Conservation (phyloP, 2,888 invertebrate genomes). For the Brachyopa scutellaris region DNA sequence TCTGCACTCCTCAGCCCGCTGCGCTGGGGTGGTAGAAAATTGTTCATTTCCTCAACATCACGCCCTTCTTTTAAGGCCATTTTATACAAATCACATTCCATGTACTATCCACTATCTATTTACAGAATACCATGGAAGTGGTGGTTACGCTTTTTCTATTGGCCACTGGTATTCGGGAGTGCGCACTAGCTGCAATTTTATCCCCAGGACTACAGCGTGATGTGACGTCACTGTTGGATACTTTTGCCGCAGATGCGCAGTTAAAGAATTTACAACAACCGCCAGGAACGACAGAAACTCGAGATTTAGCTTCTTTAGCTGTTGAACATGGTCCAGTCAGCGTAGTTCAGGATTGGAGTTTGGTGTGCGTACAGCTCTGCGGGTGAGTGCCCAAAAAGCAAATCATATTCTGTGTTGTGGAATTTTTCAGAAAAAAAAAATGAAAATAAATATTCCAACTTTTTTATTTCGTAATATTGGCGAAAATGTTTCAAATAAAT, state of each 20-base stretch:
- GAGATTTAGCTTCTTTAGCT: conserved; percentile 72
- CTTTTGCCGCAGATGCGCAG: conserved; percentile 58
- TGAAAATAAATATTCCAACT: no score
- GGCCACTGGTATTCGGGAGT: conserved; percentile 35
- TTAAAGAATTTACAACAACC: conserved; percentile 6
- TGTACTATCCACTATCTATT: conserved; percentile 64
- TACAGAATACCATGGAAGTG: conserved; percentile 61
- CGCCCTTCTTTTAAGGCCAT: conserved; percentile 67
- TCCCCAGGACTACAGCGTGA: conserved; percentile 58
- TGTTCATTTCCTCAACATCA: conserved; percentile 55
- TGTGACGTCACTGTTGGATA: conserved; percentile 71
- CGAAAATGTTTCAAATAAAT: not conserved
- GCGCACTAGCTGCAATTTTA: conserved; percentile 47
- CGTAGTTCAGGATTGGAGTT: conserved; percentile 82
- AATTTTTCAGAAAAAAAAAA: conserved; percentile 15
- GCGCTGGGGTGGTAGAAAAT: no score
- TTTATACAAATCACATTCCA: conserved; percentile 58
- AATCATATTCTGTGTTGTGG: conserved; percentile 31
- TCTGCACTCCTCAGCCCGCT: no score
- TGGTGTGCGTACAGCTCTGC: conserved; percentile 82
- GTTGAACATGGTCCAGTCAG: conserved; percentile 76
- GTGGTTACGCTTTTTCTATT: conserved; percentile 61
- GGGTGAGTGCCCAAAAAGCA: conserved; percentile 79
- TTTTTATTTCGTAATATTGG: no score
- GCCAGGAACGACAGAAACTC: conserved; percentile 47